Percentiles rank a stretch among this genome's conserved stretches.
These are phyloP conservation scores for Hydrolagus colliei DNA, from an alignment of 2,797 vertebrate genomes.

Conservation along the genomic window DNA sequence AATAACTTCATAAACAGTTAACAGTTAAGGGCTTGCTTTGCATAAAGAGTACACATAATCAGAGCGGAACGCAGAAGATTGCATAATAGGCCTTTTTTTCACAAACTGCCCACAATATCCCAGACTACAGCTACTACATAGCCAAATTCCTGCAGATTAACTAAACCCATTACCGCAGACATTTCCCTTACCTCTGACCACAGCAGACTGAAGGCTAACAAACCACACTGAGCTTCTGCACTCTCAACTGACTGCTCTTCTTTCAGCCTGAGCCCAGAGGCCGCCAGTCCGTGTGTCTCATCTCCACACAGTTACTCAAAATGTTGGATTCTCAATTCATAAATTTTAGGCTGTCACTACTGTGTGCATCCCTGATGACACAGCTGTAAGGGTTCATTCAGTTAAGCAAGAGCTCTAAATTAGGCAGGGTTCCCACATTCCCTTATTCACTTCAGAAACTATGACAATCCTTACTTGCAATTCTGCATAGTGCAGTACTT, in stretches of 20 bases:
- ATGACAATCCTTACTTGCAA: not conserved
- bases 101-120: not conserved
- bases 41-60: not conserved
- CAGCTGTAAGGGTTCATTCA: not conserved
- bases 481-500: not conserved
- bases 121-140: not conserved
- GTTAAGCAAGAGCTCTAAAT: not conserved
- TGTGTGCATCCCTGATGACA: not conserved
- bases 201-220: constrained; percentile 20
- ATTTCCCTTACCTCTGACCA: constrained; percentile 14
- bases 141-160: constrained; percentile 11
- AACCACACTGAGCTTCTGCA: not conserved
- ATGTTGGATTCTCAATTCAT: constrained; percentile 1
- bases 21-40: not conserved
- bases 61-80: not conserved
- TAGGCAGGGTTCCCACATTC: not conserved
- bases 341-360: not conserved
- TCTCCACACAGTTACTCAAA: constrained; percentile 8
- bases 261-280: not conserved
- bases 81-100: not conserved
- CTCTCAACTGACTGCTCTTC: constrained; percentile 2
- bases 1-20: too few relatives aligned
- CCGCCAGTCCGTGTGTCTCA: not conserved
- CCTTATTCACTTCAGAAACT: not conserved
- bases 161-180: constrained; percentile 1